Base-by-base conservation (phyloP, 2,113 vertebrate species). In the Reinhardtius hippoglossoides region DNA sequence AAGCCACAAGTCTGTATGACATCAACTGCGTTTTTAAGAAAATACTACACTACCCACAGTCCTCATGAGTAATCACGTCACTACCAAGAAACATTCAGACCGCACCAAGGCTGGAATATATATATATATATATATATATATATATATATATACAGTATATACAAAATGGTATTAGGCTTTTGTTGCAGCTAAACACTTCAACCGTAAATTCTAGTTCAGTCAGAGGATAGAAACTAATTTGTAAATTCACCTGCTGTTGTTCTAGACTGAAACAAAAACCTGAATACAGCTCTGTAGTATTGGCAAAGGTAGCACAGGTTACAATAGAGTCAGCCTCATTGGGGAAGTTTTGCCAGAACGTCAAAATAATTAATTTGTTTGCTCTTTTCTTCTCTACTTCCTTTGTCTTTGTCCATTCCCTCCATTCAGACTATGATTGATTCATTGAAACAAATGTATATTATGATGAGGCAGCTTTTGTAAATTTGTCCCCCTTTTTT, bases 371-470 rank as follows among this genome's bases (percentile, higher is more conserved):
- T 27, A 27, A 23, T 56, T 24, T 14, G 23, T 57, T 21, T 24
- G 23, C 21, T 31, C 24, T 12, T 58, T 31, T 31, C 15, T 27
- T 58, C 56, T n/a, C 6, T 1, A 13, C 59, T 6, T n/a, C 35
- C 18, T 62, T 40, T 4, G 14, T 23, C n/a, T 42, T 42, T 21
- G 20, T 23, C 27, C 15, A 13, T 44, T 64, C 12, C 18, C n/a
- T 21, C 4, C 60, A 4, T 42, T 14, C 12, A 62, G 20, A 14
- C n/a, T n/a, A 42, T n/a, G 2, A 5, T 9, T 40, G 10, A 40
- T 60, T 63, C 44, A 42, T 37, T 64, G 23, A 65, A 82, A 72
- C 60, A 24, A 50, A 74, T 76, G 63, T 74, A 27, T 71, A 46
- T 65, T n/a, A 37, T 31, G 24, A 55, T 3, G 48, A 69, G 63